Evolutionary conservation across 2,113 vertebrate genomes (phyloP).

Genomic region (Syngnathoides biaculeatus): DNA sequence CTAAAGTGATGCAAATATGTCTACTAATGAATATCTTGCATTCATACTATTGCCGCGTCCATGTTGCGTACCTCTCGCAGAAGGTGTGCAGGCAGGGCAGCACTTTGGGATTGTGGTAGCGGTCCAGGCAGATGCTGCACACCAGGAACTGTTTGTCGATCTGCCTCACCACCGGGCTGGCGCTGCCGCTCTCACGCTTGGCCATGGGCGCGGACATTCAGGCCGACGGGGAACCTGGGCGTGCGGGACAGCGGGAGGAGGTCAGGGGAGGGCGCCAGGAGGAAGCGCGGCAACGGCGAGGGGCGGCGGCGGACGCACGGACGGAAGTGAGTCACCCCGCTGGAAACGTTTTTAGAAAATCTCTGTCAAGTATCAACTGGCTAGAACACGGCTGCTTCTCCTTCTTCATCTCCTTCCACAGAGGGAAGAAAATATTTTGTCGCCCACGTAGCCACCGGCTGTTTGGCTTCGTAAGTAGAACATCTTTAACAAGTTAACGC

Average conservation of each 20-base stretch:
- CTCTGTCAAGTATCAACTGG: constrained; percentile 3
- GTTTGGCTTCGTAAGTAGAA: constrained; percentile 31
- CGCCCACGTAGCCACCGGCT: constrained; percentile 13
- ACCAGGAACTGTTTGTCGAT: constrained; percentile 97
- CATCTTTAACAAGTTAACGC: constrained; percentile 9
- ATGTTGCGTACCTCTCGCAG: constrained; percentile 84
- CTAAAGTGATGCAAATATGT: too few species aligned
- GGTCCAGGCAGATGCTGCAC: constrained; percentile 94
- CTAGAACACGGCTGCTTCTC: background rate
- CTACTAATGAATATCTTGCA: too few species aligned
- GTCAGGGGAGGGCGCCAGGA: constrained; percentile 20
- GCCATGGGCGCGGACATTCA: constrained; percentile 79
- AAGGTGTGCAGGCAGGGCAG: constrained; percentile 92
- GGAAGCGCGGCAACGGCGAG: constrained; percentile 20
- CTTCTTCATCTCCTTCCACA: background rate
- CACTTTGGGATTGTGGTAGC: constrained; percentile 85
- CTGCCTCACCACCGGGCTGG: constrained; percentile 89
- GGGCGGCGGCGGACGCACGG: constrained; percentile 23
- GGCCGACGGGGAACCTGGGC: constrained; percentile 40
- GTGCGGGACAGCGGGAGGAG: constrained; percentile 17
- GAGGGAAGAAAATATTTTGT: background rate
- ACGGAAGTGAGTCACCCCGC: constrained; percentile 50
- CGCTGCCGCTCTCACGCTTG: constrained; percentile 79
- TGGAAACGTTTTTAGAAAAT: constrained; percentile 20
- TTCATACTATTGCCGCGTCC: too few species aligned